Percentiles rank a stretch among this genome's conserved stretches.
These are phyloP conservation scores for Gymnocypris eckloni DNA, from an alignment of 2,797 vertebrate genomes.

Conservation along the genomic window DNA sequence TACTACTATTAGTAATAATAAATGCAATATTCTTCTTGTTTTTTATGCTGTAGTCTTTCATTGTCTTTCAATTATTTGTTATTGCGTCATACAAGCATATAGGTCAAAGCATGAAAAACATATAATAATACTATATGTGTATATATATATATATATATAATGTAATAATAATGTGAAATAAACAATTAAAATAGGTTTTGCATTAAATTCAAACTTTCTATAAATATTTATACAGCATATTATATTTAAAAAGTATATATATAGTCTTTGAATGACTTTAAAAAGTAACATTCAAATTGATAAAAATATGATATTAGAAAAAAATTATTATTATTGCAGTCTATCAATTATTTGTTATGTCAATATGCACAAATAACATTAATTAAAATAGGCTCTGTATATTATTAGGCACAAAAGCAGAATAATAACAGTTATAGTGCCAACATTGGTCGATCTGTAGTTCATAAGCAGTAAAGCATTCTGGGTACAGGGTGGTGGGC, in stretches of 20 bases:
- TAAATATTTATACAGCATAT: background rate
- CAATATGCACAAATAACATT: background rate
- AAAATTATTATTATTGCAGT: background rate
- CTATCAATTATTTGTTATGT: background rate
- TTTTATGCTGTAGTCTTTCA: too few species aligned
- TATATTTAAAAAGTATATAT: background rate
- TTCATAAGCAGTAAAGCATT: conserved; percentile 32
- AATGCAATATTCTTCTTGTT: too few species aligned
- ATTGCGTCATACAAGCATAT: too few species aligned
- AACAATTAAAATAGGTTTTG: background rate
- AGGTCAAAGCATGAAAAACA: too few species aligned
- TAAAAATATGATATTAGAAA: background rate
- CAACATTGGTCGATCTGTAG: background rate
- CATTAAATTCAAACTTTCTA: background rate
- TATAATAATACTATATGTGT: too few species aligned
- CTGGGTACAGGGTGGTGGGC: conserved; percentile 58
- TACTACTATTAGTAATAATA: background rate
- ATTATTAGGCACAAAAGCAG: background rate
- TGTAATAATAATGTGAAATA: background rate
- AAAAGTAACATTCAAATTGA: background rate
- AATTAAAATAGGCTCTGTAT: background rate
- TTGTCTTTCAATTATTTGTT: too few species aligned
- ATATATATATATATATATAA: too few species aligned
- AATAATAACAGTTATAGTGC: background rate
- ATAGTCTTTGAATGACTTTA: background rate